Conservation (phyloP, 2,797 vertebrate species). For the Gorsachius magnificus region DNA sequence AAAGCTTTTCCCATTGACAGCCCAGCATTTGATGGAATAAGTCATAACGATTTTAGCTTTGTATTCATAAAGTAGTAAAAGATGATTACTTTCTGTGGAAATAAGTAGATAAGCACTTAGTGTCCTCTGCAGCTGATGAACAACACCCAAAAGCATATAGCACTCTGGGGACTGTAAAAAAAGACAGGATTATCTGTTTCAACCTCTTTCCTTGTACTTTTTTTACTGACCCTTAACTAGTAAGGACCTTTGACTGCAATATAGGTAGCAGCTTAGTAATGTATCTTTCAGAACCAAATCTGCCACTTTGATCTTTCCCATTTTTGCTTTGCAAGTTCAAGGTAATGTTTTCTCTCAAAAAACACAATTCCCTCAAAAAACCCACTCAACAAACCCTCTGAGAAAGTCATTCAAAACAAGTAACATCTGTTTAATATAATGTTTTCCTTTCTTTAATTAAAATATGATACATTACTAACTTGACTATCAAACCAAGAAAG, state of each 20-base stretch:
- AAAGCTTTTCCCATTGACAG: constrained; percentile 6
- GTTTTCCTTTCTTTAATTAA: not conserved
- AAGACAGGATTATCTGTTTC: constrained; percentile 80
- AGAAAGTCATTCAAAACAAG: not conserved
- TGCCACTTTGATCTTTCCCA: not conserved
- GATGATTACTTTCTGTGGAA: constrained; percentile 33
- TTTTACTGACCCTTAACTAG: constrained; percentile 80
- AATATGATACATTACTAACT: not conserved
- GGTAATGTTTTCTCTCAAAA: not conserved
- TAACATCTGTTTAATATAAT: not conserved
- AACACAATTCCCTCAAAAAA: not conserved
- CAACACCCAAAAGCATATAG: constrained; percentile 78
- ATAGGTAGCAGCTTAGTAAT: constrained; percentile 71
- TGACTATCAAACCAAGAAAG: not conserved
- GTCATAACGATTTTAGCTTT: constrained; percentile 52
- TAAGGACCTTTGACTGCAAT: constrained; percentile 76
- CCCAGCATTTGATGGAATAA: constrained; percentile 38
- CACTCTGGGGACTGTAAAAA: constrained; percentile 76
- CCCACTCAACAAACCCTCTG: accelerated
- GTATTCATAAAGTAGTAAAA: constrained; percentile 1
- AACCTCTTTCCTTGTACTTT: constrained; percentile 79
- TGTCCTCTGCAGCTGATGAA: constrained; percentile 75
- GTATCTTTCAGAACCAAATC: constrained; percentile 46
- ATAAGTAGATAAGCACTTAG: constrained; percentile 21
- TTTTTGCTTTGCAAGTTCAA: not conserved